A percentile compares a stretch with the other conserved stretches of the same genome.
Evolutionary conservation across 2,797 vertebrate species (phyloP).

Genomic region (Brachyalestes nurse): DNA sequence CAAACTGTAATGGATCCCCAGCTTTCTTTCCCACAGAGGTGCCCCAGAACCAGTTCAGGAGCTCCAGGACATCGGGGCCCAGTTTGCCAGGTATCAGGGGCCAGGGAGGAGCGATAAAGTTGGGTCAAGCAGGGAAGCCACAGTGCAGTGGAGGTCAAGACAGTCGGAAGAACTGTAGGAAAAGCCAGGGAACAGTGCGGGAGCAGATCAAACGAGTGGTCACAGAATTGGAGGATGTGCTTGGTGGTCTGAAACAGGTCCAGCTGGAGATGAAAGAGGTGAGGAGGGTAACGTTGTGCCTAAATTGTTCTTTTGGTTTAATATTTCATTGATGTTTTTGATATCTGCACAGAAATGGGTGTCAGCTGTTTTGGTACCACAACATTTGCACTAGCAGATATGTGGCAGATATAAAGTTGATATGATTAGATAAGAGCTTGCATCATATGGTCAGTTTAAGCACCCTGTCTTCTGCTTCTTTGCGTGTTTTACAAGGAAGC

Average conservation of each 20-base stretch:
- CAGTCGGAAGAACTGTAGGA: conserved; percentile 63
- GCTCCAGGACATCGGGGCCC: conserved; percentile 60
- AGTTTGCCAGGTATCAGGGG: conserved; percentile 14
- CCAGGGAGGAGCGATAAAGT: neutral
- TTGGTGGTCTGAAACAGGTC: conserved; percentile 84
- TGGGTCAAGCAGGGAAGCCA: neutral
- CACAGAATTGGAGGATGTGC: conserved; percentile 79
- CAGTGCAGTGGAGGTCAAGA: conserved; percentile 19
- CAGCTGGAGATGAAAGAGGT: conserved; percentile 87
- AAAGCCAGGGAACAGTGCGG: conserved; percentile 69
- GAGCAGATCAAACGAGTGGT: conserved; percentile 84
- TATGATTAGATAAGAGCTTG: neutral
- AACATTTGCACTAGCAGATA: neutral
- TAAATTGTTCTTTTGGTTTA: neutral
- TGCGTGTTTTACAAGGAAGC: conserved; percentile 3
- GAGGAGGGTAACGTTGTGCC: conserved; percentile 51
- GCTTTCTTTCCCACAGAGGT: conserved; percentile 80
- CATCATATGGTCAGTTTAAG: neutral
- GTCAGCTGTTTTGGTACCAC: neutral
- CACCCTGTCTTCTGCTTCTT: neutral
- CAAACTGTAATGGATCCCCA: conserved; percentile 64
- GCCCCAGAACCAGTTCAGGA: conserved; percentile 71
- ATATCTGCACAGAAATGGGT: neutral
- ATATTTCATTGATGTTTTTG: neutral
- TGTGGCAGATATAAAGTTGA: too few species aligned